These are phyloP conservation scores for Crematogaster levior DNA, from an alignment of 2,888 invertebrate genomes.

Conservation along the genomic window DNA sequence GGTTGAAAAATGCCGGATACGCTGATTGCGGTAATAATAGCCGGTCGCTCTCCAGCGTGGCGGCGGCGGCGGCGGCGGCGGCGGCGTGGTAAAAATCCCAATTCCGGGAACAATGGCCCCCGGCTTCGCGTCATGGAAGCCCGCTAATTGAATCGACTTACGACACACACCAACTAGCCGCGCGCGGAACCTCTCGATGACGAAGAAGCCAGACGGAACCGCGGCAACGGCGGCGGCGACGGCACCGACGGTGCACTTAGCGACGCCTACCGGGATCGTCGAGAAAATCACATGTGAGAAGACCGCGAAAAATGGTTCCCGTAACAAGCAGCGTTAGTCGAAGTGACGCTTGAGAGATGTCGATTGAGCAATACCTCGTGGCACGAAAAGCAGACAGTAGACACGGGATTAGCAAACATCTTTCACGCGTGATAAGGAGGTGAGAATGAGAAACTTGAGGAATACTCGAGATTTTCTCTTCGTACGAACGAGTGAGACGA, in stretches of 20 bases:
- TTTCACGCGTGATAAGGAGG: conserved; percentile 6
- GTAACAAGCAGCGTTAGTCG: background rate
- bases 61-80: conserved; percentile 25
- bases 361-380: conserved; percentile 33
- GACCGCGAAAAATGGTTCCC: conserved; percentile 29
- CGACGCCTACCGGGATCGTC: conserved; percentile 27
- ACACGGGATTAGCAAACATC: conserved; percentile 36
- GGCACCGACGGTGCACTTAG: conserved; percentile 18
- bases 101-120: conserved; percentile 81
- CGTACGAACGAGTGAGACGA: background rate
- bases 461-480: background rate
- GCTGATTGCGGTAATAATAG: conserved; percentile 80
- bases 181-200: conserved; percentile 51
- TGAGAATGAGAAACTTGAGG: conserved; percentile 8
- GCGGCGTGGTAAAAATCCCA: conserved; percentile 81
- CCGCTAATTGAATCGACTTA: conserved; percentile 84
- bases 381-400: conserved; percentile 5
- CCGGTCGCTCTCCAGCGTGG: conserved; percentile 61
- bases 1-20: conserved; percentile 82
- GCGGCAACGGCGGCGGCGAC: background rate
- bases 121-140: conserved; percentile 80
- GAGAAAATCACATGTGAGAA: conserved; percentile 38
- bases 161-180: conserved; percentile 72
- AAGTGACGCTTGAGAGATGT: conserved; percentile 19
- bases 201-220: conserved; percentile 57